Conservation (phyloP, 2,113 vertebrate species). For the Uria lomvia region DNA sequence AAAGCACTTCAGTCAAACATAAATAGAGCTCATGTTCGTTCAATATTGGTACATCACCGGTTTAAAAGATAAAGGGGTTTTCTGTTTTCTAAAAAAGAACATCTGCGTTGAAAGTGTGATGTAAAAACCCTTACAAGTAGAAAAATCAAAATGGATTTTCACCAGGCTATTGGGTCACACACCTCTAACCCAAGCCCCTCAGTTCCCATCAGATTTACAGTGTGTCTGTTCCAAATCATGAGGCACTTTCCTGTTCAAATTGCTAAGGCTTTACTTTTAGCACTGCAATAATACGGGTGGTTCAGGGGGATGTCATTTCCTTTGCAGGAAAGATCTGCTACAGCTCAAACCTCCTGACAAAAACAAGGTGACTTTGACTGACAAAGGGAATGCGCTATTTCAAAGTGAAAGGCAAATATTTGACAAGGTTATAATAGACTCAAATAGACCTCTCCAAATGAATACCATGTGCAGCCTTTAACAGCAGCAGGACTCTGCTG, state of each 20-base stretch:
- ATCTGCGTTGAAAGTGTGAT: background rate
- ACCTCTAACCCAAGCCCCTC: background rate
- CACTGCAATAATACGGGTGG: background rate
- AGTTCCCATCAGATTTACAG: background rate
- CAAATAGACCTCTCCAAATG: background rate
- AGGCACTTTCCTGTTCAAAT: background rate
- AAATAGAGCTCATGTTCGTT: background rate
- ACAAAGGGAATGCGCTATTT: background rate
- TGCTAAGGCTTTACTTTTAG: background rate
- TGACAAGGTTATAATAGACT: background rate
- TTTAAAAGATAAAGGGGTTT: slow-evolving; percentile 4
- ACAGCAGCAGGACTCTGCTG: background rate
- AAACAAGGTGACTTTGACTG: background rate
- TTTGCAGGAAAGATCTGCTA: background rate
- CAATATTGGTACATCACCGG: background rate
- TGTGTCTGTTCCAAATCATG: background rate
- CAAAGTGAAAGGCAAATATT: background rate
- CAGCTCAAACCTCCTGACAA: background rate
- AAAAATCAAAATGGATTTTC: background rate
- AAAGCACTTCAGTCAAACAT: background rate
- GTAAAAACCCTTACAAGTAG: background rate
- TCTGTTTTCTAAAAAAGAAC: background rate
- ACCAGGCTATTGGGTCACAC: background rate
- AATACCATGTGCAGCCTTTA: background rate
- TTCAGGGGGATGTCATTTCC: background rate